Conservation (phyloP, 2,113 vertebrate genomes). For the Mungos mungo region DNA sequence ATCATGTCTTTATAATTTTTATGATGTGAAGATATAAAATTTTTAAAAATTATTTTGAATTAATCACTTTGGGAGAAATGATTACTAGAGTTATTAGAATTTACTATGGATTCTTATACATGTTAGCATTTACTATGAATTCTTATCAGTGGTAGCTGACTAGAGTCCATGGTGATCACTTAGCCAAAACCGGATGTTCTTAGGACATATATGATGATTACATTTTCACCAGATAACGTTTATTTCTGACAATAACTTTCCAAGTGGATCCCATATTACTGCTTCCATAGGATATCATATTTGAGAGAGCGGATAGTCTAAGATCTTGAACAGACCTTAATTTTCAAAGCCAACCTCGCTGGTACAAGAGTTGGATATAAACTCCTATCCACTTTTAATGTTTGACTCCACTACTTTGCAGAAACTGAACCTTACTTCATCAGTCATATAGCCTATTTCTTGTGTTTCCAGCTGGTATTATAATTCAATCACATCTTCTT, state of each 20-base stretch:
- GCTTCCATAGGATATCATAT: not conserved
- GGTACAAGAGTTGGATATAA: not conserved
- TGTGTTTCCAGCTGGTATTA: not conserved
- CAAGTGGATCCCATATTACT: not conserved
- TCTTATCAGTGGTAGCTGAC: not conserved
- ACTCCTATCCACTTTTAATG: not conserved
- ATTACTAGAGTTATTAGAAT: not conserved
- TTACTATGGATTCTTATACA: not conserved
- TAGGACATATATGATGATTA: not conserved
- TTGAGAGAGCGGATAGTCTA: not conserved
- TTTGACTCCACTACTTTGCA: not conserved
- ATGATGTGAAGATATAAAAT: not conserved
- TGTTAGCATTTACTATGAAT: not conserved
- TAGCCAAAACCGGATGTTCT: not conserved
- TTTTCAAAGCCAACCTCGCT: not conserved
- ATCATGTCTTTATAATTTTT: not conserved
- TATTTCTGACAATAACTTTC: not conserved
- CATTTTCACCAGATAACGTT: not conserved
- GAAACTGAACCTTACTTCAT: not conserved
- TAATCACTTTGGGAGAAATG: not conserved
- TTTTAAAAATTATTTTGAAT: not conserved
- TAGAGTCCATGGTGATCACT: not conserved
- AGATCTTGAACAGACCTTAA: not conserved
- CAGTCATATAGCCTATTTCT: not conserved
- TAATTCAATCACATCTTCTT: not conserved